These are phyloP conservation scores for Leucoraja erinaceus DNA, from an alignment of 2,113 vertebrate genomes.

Conservation along the genomic window DNA sequence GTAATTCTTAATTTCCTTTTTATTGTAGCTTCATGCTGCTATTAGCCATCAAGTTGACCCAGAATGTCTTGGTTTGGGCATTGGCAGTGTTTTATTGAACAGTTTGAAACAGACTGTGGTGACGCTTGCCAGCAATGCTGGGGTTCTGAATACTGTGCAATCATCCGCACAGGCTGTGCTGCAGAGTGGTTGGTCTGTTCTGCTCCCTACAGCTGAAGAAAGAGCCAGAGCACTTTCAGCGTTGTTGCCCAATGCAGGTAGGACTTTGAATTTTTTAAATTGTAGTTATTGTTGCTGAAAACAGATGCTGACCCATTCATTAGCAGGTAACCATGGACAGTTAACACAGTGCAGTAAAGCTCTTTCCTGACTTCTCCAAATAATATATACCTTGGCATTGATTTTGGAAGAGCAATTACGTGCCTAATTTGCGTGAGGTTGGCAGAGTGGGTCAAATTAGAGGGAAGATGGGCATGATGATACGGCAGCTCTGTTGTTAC, in stretches of 20 bases:
- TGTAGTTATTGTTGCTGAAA: neutral
- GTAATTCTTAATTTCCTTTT: slow-evolving; percentile 19
- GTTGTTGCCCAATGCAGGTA: slow-evolving; percentile 84
- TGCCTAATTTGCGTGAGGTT: neutral
- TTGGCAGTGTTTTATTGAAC: slow-evolving; percentile 83
- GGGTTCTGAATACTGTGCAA: slow-evolving; percentile 86
- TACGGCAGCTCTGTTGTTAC: too few species aligned
- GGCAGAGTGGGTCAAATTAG: neutral
- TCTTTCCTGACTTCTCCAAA: neutral
- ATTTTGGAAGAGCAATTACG: neutral
- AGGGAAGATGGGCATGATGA: neutral
- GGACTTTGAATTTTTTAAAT: neutral
- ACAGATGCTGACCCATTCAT: neutral
- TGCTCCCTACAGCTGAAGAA: slow-evolving; percentile 91
- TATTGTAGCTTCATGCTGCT: slow-evolving; percentile 79
- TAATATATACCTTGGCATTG: neutral
- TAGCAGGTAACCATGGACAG: neutral
- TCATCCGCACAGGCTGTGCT: slow-evolving; percentile 85
- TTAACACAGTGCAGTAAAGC: neutral
- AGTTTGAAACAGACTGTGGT: slow-evolving; percentile 94
- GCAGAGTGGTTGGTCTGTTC: slow-evolving; percentile 92
- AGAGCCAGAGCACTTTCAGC: slow-evolving; percentile 86
- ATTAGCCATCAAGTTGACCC: slow-evolving; percentile 95
- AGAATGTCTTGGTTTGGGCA: slow-evolving; percentile 80
- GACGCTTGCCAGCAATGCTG: slow-evolving; percentile 84